Evolutionary conservation across 2,797 vertebrate genomes (phyloP), one percentile per base, ranked within the genome.

Genomic region (Leptatherina wallacei): DNA sequence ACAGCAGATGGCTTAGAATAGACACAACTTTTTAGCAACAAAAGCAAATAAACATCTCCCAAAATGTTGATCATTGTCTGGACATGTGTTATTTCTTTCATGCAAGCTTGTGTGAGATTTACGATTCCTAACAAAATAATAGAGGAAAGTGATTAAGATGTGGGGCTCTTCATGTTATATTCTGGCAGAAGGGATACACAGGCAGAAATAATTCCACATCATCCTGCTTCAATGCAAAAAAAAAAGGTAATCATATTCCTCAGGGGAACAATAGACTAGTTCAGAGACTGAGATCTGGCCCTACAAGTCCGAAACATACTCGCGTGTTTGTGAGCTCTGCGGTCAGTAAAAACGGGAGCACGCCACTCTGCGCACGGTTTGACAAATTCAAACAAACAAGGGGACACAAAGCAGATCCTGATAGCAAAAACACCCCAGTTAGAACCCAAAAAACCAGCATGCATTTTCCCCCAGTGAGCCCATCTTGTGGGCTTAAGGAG

Each of bases 321-420:
- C 27, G 36, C 49, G 35, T 24, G 58, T 47, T 47, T 5, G 60
- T 56, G 2, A 60, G 69, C 65, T 42, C 14, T 63, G 71, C 36
- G 65, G 81, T 77, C 70, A 38, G 81, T 65, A 72, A 76, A 77
- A 63, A 61, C 22, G 2, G 76, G 72, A 63, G 77, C 78, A 27
- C 36, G 0, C 75, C 65, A 52, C 52, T 63, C 76, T 51, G 78
- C 49, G 57, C 60, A n/a, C 59, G 7, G 76, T 88, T 65, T 92
- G 92, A 92, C 89, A 93, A 88, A 89, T 78, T 88, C 89, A 94
- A 94, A 93, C 92, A 94, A 94, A 93, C 88, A 92, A 11, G 24
- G 71, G 55, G 85, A 93, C 85, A 88, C 77, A 91, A 84, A 92
- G 84, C 94, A 94, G 93, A 85, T 84, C 68, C 83, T 14, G 65